Conservation (phyloP, 1,140 invertebrate species). For the Homalodisca vitripennis region DNA sequence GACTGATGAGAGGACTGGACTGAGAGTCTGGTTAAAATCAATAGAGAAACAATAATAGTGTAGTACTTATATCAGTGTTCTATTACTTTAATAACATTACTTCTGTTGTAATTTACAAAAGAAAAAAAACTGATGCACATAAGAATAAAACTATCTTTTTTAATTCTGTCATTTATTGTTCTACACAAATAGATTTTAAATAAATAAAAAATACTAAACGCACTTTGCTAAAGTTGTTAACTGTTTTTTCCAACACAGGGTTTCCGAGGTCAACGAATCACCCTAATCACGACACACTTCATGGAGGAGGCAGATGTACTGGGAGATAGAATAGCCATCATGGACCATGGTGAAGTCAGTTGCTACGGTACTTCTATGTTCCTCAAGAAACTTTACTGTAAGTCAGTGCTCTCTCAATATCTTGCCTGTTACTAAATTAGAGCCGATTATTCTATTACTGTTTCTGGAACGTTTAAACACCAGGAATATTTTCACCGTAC, state of each 20-base stretch:
- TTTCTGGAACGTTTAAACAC: conserved; percentile 35
- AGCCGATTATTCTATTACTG: not conserved
- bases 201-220: not conserved
- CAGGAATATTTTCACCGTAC: not conserved
- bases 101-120: not conserved
- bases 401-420: conserved; percentile 44
- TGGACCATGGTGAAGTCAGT: conserved; percentile 76
- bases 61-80: not conserved
- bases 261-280: conserved; percentile 66
- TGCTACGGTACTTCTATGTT: conserved; percentile 85
- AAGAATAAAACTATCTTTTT: not conserved
- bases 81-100: not conserved
- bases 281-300: conserved; percentile 93
- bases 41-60: too few relatives aligned
- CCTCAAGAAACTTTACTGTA: conserved; percentile 83
- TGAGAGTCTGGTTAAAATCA: too few relatives aligned
- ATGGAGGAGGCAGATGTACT: conserved; percentile 98
- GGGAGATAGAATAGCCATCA: conserved; percentile 90
- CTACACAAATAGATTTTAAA: not conserved
- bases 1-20: too few relatives aligned
- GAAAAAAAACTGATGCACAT: not conserved
- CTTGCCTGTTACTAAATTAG: not conserved
- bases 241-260: conserved; percentile 12
- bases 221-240: not conserved
- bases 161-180: not conserved